Base-by-base conservation (phyloP, 2,888 invertebrate genomes). In the Pristionchus exspectatus region DNA sequence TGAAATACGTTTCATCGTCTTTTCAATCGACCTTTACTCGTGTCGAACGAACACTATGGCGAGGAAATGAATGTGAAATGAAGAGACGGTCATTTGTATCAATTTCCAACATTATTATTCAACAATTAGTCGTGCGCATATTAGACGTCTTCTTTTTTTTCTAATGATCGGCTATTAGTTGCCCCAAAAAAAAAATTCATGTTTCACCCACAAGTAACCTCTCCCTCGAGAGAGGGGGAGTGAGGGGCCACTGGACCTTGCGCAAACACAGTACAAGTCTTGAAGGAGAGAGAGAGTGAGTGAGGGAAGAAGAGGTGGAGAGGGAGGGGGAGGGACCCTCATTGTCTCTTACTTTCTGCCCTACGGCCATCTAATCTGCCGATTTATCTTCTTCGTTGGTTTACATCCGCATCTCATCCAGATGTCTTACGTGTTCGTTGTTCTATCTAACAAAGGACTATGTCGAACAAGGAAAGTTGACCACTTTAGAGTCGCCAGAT, bases 251-350 rank as follows among this genome's bases (percentile, higher is more conserved):
- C 81, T 81, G 81, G 81, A 44, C 81, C 81, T 81, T 81, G 50
- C 18, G 81, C 81, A 81, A 81, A 81, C 81, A 81, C 27, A 27
- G 81, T 81, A 81, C 81, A 54, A 81, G 81, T 81, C 81, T 81
- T 81, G 81, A 81, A 54, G 21, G 77, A 27, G 69, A n/a, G 74
- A 74, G 38, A n/a, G 74, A 74, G 30, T 14, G 33, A 74, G 74
- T n/a, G 77, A 77, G 44, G 38, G 30, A 30, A 54, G 50, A 38
- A 33, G 74, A 21, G 38, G 38, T 38, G 81, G 21, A 33, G 24
- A 9, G 44, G 44, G 44, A 44, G 77, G 44, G 50, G 21, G 18
- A 30, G 44, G 81, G 50, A 50, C 81, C 24, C 50, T 81, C 50
- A 27, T 81, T 81, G 81, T 81, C 81, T 81, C 81, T 81, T 81